Evolutionary conservation across 2,888 invertebrate genomes (phyloP).

Genomic region (Chalcosyrphus nemorum): DNA sequence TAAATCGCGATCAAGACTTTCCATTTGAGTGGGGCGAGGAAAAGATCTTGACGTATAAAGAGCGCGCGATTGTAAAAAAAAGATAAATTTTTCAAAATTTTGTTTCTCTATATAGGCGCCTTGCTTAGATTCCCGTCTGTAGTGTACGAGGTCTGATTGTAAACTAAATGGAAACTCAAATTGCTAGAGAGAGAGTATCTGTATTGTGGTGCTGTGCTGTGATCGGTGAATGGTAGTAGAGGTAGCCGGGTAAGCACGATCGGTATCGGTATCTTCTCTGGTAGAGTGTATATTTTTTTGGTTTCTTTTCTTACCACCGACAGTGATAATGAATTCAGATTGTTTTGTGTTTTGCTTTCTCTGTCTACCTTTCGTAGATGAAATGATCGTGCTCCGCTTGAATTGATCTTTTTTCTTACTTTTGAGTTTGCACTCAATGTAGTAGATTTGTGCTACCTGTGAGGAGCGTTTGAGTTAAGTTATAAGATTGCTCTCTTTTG

Average conservation of each 20-base stretch:
- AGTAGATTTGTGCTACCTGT: slow-evolving; percentile 60
- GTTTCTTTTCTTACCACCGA: neutral
- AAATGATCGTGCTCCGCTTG: neutral
- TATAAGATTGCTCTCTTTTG: slow-evolving; percentile 33
- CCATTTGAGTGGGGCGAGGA: slow-evolving; percentile 77
- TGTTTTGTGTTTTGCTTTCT: slow-evolving; percentile 44
- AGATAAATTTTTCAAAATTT: slow-evolving; percentile 13
- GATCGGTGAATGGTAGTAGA: slow-evolving; percentile 16
- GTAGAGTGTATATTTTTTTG: slow-evolving; percentile 19
- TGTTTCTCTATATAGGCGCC: too few species aligned
- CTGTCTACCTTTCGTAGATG: slow-evolving; percentile 12
- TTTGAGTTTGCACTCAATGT: slow-evolving; percentile 60
- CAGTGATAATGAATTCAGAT: slow-evolving; percentile 62
- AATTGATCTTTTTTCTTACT: slow-evolving; percentile 15
- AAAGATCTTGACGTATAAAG: slow-evolving; percentile 55
- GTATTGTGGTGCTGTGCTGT: too few species aligned
- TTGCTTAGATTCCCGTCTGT: slow-evolving; percentile 34
- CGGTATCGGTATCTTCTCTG: slow-evolving; percentile 22
- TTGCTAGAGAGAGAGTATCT: slow-evolving; percentile 41
- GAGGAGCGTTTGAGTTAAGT: slow-evolving; percentile 33
- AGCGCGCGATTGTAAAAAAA: neutral
- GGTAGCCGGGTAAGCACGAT: slow-evolving; percentile 31
- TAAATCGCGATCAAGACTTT: slow-evolving; percentile 78
- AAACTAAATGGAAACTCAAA: slow-evolving; percentile 60
- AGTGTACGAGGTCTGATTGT: slow-evolving; percentile 60